Conservation (phyloP, 92 coral and sea anemone genomes). For the Paragorgia papillata region DNA sequence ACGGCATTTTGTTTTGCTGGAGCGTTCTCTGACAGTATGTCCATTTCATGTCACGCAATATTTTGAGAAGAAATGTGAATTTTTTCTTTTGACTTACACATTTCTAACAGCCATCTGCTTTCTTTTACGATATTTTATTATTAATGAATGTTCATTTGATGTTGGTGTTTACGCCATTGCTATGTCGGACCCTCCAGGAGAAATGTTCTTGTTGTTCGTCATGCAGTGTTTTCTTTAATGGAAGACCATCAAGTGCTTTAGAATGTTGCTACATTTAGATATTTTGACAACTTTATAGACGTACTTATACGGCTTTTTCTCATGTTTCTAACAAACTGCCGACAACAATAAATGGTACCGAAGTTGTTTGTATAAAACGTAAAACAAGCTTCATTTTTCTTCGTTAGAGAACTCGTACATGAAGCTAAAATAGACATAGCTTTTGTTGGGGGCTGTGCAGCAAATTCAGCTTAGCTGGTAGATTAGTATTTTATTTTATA, state of each 20-base stretch:
- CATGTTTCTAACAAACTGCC: too few relatives aligned
- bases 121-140: constrained; percentile 86
- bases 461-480: too few relatives aligned
- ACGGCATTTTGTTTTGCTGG: not conserved
- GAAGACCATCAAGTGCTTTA: not conserved
- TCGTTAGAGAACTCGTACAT: too few relatives aligned
- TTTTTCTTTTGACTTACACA: not conserved
- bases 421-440: too few relatives aligned
- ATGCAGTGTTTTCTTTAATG: not conserved
- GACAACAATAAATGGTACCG: too few relatives aligned
- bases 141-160: constrained; percentile 99
- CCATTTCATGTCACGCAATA: constrained; percentile 21
- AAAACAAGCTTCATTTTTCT: not conserved
- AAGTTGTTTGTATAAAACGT: too few relatives aligned
- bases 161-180: constrained; percentile 69
- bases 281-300: too few relatives aligned
- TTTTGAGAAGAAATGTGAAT: not conserved
- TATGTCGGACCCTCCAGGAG: constrained; percentile 31
- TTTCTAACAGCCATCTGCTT: constrained; percentile 71
- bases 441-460: too few relatives aligned
- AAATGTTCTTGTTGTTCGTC: not conserved
- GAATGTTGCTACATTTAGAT: too few relatives aligned
- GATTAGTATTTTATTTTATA: too few relatives aligned
- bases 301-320: too few relatives aligned
- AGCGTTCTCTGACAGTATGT: not conserved